Evolutionary conservation across 2,113 vertebrate species (phyloP).

Genomic region (Stegastes partitus): DNA sequence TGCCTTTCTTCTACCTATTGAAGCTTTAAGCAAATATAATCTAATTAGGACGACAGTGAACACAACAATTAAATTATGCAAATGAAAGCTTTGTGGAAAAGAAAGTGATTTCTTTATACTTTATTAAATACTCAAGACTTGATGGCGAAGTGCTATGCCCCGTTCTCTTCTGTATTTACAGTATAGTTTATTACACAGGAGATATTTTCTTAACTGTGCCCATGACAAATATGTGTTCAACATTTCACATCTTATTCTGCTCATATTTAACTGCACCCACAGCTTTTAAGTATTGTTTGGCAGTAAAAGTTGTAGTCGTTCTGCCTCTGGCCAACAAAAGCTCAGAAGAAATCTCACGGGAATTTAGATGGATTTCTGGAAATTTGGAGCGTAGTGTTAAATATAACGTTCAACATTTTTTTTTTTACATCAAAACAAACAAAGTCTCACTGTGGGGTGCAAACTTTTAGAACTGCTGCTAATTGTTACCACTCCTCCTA

Average conservation of each 20-base stretch:
- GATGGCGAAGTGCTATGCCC: not conserved
- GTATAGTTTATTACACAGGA: not conserved
- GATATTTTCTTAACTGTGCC: not conserved
- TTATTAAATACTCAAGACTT: not conserved
- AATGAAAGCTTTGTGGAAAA: too few species aligned
- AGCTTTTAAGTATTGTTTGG: not conserved
- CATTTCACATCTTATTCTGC: not conserved
- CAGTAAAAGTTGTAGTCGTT: slow-evolving; percentile 3
- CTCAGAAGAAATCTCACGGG: not conserved
- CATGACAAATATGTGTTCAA: slow-evolving; percentile 1
- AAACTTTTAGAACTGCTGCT: not conserved
- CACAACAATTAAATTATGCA: too few species aligned
- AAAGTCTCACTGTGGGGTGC: not conserved
- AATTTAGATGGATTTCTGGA: not conserved
- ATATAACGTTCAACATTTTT: not conserved
- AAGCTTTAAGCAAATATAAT: too few species aligned
- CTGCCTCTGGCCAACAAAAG: not conserved
- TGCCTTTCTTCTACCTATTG: too few species aligned
- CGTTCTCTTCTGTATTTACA: slow-evolving; percentile 1
- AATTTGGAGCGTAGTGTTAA: not conserved
- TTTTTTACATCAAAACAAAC: not conserved
- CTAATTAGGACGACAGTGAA: not conserved
- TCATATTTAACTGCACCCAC: not conserved
- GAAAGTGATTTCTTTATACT: not conserved
- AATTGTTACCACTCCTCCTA: not conserved